phyloP scores from a whole-genome alignment of 92 coral and sea anemone species.

The Porites evermanni region DNA sequence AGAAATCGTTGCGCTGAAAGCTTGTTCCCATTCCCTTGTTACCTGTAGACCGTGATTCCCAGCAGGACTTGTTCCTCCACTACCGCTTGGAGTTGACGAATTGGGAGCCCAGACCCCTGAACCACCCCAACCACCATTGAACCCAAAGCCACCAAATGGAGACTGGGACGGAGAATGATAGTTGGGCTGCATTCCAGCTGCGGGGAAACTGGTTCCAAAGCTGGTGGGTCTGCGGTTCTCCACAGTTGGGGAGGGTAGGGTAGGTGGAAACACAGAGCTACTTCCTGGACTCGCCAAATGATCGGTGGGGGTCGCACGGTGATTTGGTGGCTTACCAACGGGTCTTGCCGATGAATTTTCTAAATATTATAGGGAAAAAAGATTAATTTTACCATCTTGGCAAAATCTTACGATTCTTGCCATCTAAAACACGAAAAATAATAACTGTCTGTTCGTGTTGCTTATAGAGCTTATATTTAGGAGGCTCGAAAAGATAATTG shows the following conservation, averaged over 20 bases:
- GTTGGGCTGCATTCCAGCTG: constrained; percentile 61
- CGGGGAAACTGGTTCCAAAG: constrained; percentile 57
- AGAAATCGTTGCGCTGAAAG: not conserved
- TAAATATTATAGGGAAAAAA: not conserved
- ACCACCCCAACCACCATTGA: constrained; percentile 85
- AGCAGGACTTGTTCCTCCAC: constrained; percentile 48
- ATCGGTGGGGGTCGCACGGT: constrained; percentile 36
- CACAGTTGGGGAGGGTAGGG: constrained; percentile 39
- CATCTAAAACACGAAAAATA: not conserved
- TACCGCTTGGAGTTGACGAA: constrained; percentile 48
- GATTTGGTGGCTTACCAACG: constrained; percentile 36
- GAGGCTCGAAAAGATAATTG: too few species aligned
- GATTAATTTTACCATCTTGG: not conserved
- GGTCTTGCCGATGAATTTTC: constrained; percentile 59
- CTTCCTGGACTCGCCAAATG: constrained; percentile 32
- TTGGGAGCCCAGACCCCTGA: constrained; percentile 96
- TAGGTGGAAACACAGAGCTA: constrained; percentile 35
- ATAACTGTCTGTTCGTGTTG: not conserved
- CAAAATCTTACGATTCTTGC: not conserved
- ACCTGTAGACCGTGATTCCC: constrained; percentile 47
- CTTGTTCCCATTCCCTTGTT: not conserved
- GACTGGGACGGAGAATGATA: constrained; percentile 74
- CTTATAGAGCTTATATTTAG: not conserved
- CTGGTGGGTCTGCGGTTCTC: constrained; percentile 63
- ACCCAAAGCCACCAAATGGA: constrained; percentile 91